Conservation (phyloP, 2,888 invertebrate genomes). For the Acrobasis suavella region DNA sequence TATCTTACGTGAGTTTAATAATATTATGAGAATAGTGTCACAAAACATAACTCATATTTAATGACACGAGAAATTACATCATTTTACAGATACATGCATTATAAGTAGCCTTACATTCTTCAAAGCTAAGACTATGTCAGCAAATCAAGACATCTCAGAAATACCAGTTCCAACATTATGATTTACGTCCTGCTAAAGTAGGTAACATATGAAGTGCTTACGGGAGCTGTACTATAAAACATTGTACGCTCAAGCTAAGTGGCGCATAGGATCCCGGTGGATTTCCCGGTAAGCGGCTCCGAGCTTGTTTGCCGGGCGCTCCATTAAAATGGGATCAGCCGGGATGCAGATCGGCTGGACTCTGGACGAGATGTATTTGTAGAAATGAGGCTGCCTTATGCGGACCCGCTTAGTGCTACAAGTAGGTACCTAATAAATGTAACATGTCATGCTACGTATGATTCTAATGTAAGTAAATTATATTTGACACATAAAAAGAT, state of each 20-base stretch:
- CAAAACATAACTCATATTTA: not conserved
- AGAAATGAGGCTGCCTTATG: conserved; percentile 43
- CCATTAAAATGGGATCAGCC: conserved; percentile 82
- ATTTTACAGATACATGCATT: too few species aligned
- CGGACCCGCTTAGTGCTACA: conserved; percentile 6
- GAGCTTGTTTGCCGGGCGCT: conserved; percentile 81
- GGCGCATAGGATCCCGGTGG: conserved; percentile 72
- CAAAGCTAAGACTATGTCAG: conserved; percentile 3
- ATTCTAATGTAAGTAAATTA: too few species aligned
- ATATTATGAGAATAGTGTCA: not conserved
- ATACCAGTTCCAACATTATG: conserved; percentile 25
- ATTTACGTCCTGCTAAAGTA: conserved; percentile 17
- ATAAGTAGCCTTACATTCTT: not conserved
- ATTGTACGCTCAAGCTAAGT: conserved; percentile 67
- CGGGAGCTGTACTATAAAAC: conserved; percentile 46
- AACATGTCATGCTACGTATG: not conserved
- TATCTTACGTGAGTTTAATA: too few species aligned
- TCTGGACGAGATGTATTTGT: conserved; percentile 46
- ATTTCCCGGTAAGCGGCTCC: conserved; percentile 78
- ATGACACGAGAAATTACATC: not conserved
- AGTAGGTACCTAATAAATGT: conserved; percentile 6
- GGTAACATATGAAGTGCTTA: conserved; percentile 26
- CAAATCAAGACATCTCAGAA: conserved; percentile 7
- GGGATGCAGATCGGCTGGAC: conserved; percentile 79
- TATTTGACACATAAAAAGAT: too few species aligned